These are phyloP conservation scores for Lordiphosa stackelbergi DNA, from an alignment of 1,140 invertebrate species.

Conservation along the genomic window DNA sequence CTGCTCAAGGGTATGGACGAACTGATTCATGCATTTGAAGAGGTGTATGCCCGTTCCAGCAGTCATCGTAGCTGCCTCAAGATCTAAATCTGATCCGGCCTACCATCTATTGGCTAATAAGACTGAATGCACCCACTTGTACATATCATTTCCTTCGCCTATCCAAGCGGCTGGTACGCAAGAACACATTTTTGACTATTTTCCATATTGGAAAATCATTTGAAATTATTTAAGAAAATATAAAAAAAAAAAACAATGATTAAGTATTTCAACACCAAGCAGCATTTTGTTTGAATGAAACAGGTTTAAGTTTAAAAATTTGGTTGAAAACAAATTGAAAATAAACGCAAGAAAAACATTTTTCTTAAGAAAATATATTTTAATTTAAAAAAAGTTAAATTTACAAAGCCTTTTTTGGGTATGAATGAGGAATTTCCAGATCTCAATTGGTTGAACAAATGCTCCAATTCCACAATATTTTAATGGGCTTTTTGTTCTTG, in stretches of 20 bases:
- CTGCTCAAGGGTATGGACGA: slow-evolving; percentile 94
- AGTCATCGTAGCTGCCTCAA: slow-evolving; percentile 64
- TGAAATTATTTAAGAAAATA: slow-evolving; percentile 9
- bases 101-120: slow-evolving; percentile 33
- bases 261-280: slow-evolving; percentile 66
- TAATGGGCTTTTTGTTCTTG: too few relatives aligned
- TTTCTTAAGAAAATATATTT: slow-evolving; percentile 7
- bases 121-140: slow-evolving; percentile 44
- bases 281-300: slow-evolving; percentile 68
- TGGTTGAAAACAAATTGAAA: slow-evolving; percentile 21
- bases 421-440: too few relatives aligned
- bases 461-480: too few relatives aligned
- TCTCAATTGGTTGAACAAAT: too few relatives aligned
- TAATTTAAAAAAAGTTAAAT: not conserved
- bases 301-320: slow-evolving; percentile 60
- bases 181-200: slow-evolving; percentile 26
- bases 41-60: slow-evolving; percentile 58
- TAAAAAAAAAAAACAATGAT: slow-evolving; percentile 44
- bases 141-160: slow-evolving; percentile 1
- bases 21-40: slow-evolving; percentile 80
- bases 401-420: too few relatives aligned
- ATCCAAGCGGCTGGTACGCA: slow-evolving; percentile 7
- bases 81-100: slow-evolving; percentile 39
- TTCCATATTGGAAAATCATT: slow-evolving; percentile 65
- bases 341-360: slow-evolving; percentile 23